These are phyloP conservation scores for Boloria euphrosyne DNA, from an alignment of 2,888 invertebrate genomes.

Conservation along the genomic window DNA sequence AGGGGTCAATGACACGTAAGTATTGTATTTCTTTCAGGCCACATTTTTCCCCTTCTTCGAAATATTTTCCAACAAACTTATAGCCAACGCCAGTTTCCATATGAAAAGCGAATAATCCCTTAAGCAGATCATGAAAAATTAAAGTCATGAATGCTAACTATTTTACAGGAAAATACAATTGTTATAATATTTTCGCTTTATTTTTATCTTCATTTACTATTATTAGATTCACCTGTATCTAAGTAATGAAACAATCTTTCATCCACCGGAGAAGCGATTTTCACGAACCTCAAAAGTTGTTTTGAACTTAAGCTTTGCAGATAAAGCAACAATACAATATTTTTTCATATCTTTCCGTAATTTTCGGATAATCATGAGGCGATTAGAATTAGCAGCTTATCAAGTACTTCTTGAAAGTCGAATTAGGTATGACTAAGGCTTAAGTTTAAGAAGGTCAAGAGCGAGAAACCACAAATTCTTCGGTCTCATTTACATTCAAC, in stretches of 20 bases:
- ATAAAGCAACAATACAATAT: no score
- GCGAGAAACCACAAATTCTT: conserved; percentile 10
- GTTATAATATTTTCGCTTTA: no score
- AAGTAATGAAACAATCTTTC: no score
- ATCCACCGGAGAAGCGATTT: no score
- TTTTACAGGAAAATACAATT: not conserved
- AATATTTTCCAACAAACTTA: conserved; percentile 85
- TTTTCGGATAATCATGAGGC: no score
- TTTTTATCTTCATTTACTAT: no score
- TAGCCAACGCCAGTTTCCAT: conserved; percentile 85
- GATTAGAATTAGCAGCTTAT: no score
- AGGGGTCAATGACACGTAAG: conserved; percentile 84
- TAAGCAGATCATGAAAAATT: conserved; percentile 24
- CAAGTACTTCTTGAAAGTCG: not conserved
- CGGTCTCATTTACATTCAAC: conserved; percentile 15
- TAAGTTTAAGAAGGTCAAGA: conserved; percentile 8
- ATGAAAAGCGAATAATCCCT: conserved; percentile 86
- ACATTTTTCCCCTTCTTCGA: conserved; percentile 87
- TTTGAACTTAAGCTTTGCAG: no score
- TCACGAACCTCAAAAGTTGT: no score
- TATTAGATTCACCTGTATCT: no score
- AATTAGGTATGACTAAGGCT: not conserved
- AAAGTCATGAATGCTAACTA: not conserved
- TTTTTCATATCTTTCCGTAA: no score
- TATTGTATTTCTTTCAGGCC: conserved; percentile 85